A percentile compares a stretch with the other conserved stretches of the same genome.
These are phyloP conservation scores for Oithona nana DNA, from an alignment of 2,888 invertebrate genomes.

Conservation along the genomic window DNA sequence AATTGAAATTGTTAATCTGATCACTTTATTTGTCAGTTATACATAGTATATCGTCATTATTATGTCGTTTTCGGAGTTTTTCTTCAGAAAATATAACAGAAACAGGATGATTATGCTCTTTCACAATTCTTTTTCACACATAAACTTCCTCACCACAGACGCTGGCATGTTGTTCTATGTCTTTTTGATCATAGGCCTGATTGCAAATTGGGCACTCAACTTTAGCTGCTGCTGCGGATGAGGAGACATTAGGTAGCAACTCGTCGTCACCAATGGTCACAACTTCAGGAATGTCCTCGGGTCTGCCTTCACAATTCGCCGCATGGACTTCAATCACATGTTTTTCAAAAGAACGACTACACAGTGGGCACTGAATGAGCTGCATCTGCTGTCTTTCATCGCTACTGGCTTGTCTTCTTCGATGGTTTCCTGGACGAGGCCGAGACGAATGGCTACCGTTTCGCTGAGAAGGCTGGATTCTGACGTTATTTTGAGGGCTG, in stretches of 20 bases:
- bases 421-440: background rate
- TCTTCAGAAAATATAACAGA: too few relatives aligned
- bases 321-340: slow-evolving; percentile 4
- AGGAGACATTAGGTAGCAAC: background rate
- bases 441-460: background rate
- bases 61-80: too few relatives aligned
- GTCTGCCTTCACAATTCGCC: slow-evolving; percentile 2
- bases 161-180: slow-evolving; percentile 1
- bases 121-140: slow-evolving; percentile 4
- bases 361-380: slow-evolving; percentile 4
- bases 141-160: slow-evolving; percentile 11
- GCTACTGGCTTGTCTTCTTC: background rate
- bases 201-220: slow-evolving; percentile 11
- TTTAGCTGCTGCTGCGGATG: background rate
- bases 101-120: too few relatives aligned
- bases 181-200: background rate
- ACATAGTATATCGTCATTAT: too few relatives aligned
- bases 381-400: background rate
- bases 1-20: too few relatives aligned
- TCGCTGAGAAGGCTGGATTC: background rate
- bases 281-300: background rate
- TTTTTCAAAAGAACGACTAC: background rate
- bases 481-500: background rate
- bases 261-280: background rate
- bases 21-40: too few relatives aligned